Evolutionary conservation across 1,140 invertebrate species (phyloP), one percentile per base, ranked within the genome.

Genomic region (Gryon sp.): DNA sequence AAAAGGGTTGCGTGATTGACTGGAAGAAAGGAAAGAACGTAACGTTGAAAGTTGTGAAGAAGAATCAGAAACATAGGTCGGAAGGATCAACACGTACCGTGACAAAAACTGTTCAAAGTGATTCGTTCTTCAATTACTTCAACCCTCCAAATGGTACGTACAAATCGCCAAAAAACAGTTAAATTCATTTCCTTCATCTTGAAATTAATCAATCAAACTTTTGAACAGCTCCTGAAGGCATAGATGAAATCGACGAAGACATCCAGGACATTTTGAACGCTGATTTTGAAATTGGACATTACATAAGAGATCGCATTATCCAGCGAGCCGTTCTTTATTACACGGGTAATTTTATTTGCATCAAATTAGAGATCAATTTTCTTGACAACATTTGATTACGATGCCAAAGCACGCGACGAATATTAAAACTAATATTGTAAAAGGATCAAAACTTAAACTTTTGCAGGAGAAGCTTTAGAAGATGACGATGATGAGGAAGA

Each of bases 71-170:
- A 87, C 98, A 99, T 87, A 99, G 99, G 91, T 94, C 95, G 1
- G 92, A 95, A 69, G 97, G 97, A 57, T 94, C 95, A 4, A 94
- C 96, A 66, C 93, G 98, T 82, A 98, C 96, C 19, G 93, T 99
- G 43, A 97, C 95, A 7, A 99, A 99, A 91, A 96, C 95, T 62
- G 95, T 99, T 52, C 94, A 94, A 79, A 95, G 94, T 52, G 95
- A 96, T 86, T 99, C 98, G 0, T 99, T 99, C 90, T 99, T 99
- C 90, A 99, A 99, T 88, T 99, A 99, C 92, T 99, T 99, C 90
- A 93, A 91, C 75, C 97, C 98, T 28, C 97, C 97, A 55, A 86
- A 89, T 84, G 90, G 92, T 93, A 89, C 0, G 40, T 18, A 34
- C 40, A 34, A 34, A 12, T 34, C 6, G 11, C 14, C 2, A 40